Conservation (phyloP, 2,113 vertebrate species). For the Aspiorhynchus laticeps region DNA sequence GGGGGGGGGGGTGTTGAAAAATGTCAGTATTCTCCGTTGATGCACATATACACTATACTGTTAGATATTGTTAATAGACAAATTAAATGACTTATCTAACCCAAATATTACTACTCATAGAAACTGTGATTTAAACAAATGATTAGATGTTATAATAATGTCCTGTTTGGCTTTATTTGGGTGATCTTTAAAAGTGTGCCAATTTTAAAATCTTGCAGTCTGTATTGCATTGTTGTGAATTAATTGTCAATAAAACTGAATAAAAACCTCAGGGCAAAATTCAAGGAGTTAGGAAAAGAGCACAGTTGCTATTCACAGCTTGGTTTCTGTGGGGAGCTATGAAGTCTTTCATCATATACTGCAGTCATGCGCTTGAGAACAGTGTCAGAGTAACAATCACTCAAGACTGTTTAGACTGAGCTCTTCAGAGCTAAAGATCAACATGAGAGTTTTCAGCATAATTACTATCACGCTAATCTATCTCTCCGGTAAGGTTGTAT, state of each 20-base stretch:
- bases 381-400: not conserved
- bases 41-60: too few species aligned
- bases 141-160: too few species aligned
- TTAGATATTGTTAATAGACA: too few species aligned
- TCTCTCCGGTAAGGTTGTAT: not conserved
- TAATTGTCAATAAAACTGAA: not conserved
- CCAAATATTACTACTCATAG: not conserved
- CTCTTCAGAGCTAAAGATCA: not conserved
- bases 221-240: not conserved
- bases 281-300: not conserved
- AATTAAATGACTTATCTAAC: not conserved
- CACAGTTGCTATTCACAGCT: not conserved
- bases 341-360: not conserved
- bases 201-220: not conserved
- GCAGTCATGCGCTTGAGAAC: not conserved
- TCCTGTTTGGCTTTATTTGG: not conserved
- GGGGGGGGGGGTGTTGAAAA: too few species aligned
- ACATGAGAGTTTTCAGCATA: constrained; percentile 13
- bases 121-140: too few species aligned
- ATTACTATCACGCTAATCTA: constrained; percentile 11
- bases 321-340: not conserved
- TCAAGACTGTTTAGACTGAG: not conserved
- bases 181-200: not conserved
- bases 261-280: not conserved
- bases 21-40: too few species aligned